Percentiles rank a stretch among this genome's conserved stretches.
These are phyloP conservation scores for Oxytorus armatus DNA, from an alignment of 2,888 invertebrate species.

Conservation along the genomic window DNA sequence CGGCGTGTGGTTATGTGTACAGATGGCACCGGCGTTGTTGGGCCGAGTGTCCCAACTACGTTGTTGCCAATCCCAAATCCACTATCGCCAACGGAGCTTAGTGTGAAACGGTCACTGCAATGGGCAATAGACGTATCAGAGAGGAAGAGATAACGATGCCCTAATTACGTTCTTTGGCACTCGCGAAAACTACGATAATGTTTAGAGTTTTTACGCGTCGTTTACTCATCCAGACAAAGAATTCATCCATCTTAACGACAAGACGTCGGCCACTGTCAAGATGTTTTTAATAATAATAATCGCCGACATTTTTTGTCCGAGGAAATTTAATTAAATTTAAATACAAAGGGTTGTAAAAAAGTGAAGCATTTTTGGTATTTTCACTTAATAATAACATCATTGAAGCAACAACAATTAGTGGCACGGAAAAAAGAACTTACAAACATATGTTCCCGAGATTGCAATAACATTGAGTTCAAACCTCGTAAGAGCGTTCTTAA, in stretches of 20 bases:
- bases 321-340: too few species aligned
- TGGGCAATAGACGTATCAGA: constrained; percentile 46
- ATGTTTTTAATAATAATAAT: background rate
- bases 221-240: constrained; percentile 1
- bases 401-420: too few species aligned
- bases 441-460: background rate
- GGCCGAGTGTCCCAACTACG: constrained; percentile 34
- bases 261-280: background rate
- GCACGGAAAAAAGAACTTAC: too few species aligned
- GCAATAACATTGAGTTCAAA: background rate
- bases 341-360: too few species aligned
- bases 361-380: too few species aligned
- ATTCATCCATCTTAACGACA: background rate
- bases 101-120: constrained; percentile 54
- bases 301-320: background rate
- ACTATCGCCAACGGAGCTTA: constrained; percentile 64
- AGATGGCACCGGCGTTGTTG: constrained; percentile 38
- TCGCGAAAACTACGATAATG: constrained; percentile 30
- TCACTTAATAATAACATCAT: too few species aligned
- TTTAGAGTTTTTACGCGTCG: constrained; percentile 21
- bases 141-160: constrained; percentile 67
- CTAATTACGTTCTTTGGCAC: constrained; percentile 63
- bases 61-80: constrained; percentile 62
- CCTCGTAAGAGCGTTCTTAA: background rate
- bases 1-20: constrained; percentile 5